Evolutionary conservation across 2,113 vertebrate species (phyloP), one percentile per base, ranked within the genome.

Genomic region (Lasiurus borealis): DNA sequence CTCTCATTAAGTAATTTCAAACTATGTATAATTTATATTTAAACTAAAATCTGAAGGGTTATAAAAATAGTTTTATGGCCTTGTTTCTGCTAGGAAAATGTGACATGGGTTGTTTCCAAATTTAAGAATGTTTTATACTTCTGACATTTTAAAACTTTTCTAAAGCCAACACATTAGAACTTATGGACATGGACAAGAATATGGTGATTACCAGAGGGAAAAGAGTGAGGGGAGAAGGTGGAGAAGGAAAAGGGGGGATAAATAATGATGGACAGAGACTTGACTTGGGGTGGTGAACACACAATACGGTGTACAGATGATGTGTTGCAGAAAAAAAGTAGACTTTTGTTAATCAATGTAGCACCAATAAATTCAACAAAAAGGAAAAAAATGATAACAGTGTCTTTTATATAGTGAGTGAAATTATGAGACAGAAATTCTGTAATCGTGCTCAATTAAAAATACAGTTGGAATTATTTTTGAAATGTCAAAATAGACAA

Each of bases 1-100:
- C n/a, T 88, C 25, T 25, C n/a, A 18, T 50, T 80, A 80, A 93
- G 52, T 64, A 75, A 88, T 62, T 77, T 81, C 44, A 50, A 92
- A 57, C 21, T 81, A 76, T 50, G 16, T 40, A 57, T 9, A 75
- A 59, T 18, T 59, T 85, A 76, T 16, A 59, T 73, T 62, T 40
- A 81, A 86, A 78, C 5, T 62, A 86, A 86, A 57, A 72, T 84
- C 4, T 86, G 10, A 6, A 14, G 15, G 21, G 4, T 10, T 82
- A 44, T 73, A 83, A 54, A 64, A 88, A 85, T 59, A 34, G 1
- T 82, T 95, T 75, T 57, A 86, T 8, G 77, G 7, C 8, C 9
- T 50, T 92, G 7, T 3, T 81, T 90, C 5, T 94, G 71, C 29
- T 86, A 50, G 31, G 27, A 88, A 84, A 29, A 90, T 25, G 1